Percentiles rank a stretch among this genome's conserved stretches.
Conservation (phyloP, 2,888 invertebrate genomes). For the Euplagia quadripunctaria region DNA sequence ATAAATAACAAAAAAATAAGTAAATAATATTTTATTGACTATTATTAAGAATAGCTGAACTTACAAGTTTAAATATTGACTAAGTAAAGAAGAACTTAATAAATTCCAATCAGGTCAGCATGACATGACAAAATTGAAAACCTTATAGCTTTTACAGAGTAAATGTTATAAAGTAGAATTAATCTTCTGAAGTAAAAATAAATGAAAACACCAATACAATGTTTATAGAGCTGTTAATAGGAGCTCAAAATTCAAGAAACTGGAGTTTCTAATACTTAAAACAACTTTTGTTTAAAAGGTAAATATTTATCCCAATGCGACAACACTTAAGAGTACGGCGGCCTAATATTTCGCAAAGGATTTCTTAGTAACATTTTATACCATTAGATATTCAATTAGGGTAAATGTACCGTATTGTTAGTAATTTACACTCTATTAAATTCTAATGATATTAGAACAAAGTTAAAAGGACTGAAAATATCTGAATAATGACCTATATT, state of each 20-base stretch:
- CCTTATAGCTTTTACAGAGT: too few species aligned
- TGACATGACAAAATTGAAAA: constrained; percentile 1
- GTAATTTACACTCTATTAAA: neutral
- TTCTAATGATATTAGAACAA: neutral
- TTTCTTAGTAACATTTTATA: neutral
- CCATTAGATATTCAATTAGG: neutral
- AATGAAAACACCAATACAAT: neutral
- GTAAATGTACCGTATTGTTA: neutral
- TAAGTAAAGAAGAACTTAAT: constrained; percentile 46
- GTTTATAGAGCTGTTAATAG: constrained; percentile 3
- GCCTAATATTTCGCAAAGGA: neutral
- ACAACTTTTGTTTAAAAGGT: neutral
- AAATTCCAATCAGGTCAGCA: constrained; percentile 27
- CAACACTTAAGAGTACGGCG: neutral
- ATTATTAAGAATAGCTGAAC: constrained; percentile 63
- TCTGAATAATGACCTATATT: neutral
- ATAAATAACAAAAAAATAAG: constrained; percentile 34
- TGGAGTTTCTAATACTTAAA: neutral
- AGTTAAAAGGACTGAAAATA: neutral
- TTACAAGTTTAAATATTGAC: constrained; percentile 61
- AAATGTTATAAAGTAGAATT: too few species aligned
- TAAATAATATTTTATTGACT: constrained; percentile 62
- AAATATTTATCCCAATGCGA: constrained; percentile 10
- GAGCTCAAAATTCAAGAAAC: neutral
- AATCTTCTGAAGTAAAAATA: neutral